phyloP scores from a whole-genome alignment of 2,888 invertebrate species.

The Linyphia triangularis region DNA sequence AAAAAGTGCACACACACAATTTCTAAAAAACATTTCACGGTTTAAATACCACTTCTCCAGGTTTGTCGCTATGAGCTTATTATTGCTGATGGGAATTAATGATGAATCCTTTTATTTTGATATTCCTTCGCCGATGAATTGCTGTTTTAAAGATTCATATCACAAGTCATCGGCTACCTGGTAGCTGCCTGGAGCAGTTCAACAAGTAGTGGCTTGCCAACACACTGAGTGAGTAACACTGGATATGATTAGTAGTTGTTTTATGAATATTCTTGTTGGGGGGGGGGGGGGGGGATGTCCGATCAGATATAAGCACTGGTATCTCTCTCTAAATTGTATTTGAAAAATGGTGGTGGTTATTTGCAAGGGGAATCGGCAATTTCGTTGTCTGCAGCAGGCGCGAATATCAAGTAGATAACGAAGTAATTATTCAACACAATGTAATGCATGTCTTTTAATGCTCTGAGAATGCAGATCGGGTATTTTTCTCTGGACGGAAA shows the following conservation, averaged over 20 bases:
- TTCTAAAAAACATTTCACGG: not conserved
- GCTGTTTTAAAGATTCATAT: slow-evolving; percentile 17
- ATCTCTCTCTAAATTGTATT: slow-evolving; percentile 18
- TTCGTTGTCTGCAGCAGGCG: not conserved
- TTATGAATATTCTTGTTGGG: slow-evolving; percentile 20
- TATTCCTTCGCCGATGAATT: slow-evolving; percentile 6
- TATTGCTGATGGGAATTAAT: slow-evolving; percentile 12
- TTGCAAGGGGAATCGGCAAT: not conserved
- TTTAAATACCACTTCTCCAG: not conserved
- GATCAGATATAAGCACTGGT: not conserved
- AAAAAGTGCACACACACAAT: slow-evolving; percentile 12
- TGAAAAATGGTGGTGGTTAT: slow-evolving; percentile 2
- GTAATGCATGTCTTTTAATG: not conserved
- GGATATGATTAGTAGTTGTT: slow-evolving; percentile 12
- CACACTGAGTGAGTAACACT: slow-evolving; percentile 6
- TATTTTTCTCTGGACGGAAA: not conserved
- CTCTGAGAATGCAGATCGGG: not conserved
- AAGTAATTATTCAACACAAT: not conserved
- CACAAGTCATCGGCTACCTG: slow-evolving; percentile 11
- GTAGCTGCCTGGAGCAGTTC: not conserved
- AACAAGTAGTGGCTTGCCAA: not conserved
- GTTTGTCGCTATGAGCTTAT: not conserved
- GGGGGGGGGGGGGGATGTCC: not conserved
- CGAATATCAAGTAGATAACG: not conserved
- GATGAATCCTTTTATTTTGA: slow-evolving; percentile 27